Evolutionary conservation across 2,888 invertebrate genomes (phyloP).

Genomic region (Ctena decussata): DNA sequence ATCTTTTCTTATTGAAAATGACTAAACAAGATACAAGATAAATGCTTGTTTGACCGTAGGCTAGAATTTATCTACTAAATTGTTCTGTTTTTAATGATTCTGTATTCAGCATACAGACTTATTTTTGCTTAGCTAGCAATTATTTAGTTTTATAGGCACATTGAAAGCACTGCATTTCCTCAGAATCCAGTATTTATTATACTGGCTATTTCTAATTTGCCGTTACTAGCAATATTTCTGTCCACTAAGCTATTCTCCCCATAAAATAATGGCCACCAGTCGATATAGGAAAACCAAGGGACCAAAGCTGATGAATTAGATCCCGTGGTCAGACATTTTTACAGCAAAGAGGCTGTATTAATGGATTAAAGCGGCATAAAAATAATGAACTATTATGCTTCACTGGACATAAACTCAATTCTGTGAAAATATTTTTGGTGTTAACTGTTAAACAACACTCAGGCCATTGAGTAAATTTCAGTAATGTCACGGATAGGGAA

Average conservation of each 20-base stretch:
- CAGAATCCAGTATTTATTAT: too few relatives aligned
- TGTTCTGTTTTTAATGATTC: too few relatives aligned
- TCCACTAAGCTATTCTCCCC: not conserved
- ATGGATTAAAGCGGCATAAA: conserved; percentile 3
- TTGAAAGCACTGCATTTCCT: too few relatives aligned
- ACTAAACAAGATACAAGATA: too few relatives aligned
- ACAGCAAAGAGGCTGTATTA: not conserved
- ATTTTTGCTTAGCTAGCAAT: too few relatives aligned
- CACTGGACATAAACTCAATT: conserved; percentile 11
- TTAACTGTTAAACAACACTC: not conserved
- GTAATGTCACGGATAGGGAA: not conserved
- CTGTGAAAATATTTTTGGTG: not conserved
- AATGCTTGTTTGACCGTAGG: too few relatives aligned
- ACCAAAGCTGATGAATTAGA: not conserved
- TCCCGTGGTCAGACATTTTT: not conserved
- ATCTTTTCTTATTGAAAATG: too few relatives aligned
- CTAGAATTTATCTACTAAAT: too few relatives aligned
- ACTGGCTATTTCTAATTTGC: too few relatives aligned
- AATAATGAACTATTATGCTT: conserved; percentile 2
- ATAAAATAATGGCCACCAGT: not conserved
- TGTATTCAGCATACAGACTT: too few relatives aligned
- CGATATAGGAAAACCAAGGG: not conserved
- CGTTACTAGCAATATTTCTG: too few relatives aligned
- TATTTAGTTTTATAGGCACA: too few relatives aligned
- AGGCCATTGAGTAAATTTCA: not conserved